Base-by-base conservation (phyloP, 2,113 vertebrate species). In the Corythornis vintsioides region DNA sequence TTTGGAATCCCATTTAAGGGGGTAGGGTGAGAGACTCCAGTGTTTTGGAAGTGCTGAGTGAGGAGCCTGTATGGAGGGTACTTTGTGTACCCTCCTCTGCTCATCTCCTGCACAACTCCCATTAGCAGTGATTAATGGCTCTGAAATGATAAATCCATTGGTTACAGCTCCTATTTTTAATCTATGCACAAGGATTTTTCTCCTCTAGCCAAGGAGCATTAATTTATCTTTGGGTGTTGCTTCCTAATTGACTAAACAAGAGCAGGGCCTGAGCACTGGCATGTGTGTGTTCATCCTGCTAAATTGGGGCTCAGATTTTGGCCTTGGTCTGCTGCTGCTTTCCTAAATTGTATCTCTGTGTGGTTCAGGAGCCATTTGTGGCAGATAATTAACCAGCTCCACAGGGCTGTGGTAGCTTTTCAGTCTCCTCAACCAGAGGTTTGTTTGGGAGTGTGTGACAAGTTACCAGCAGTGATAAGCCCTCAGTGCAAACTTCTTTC, bases 81-180 rank as follows among this genome's bases (percentile, higher is more conserved):
- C 75, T 33, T 33, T 33, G 33, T 33, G 82, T 79, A 57, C 77
- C 65, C 66, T 87, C 24, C 16, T 57, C 26, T 72, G 1, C 81
- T 66, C 59, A 40, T 47, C 89, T 65, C 78, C 74, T 50, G 81
- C n/a, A 21, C 71, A 33, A 0, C 56, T 94, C 59, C 0, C 52
- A 29, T 60, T 56, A 83, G 67, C 63, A 47, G 52, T 76, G 91
- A 88, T 88, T 61, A 77, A 92, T 83, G 72, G 28, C 85, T 63
- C 88, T 88, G 88, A 40, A 74, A 66, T 38, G 76, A 48, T 15
- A 64, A 83, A 83, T 77, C 85, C 60, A 15, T 77, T 80, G 22
- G 47, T 66, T 91, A 40, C 56, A 11, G 38, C 28, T 91, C 29
- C 86, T 95, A 56, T 92, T 95, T 92, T 94, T 92, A 92, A 72